These are phyloP conservation scores for Apamea sordens DNA, from an alignment of 2,888 invertebrate genomes.

Conservation along the genomic window DNA sequence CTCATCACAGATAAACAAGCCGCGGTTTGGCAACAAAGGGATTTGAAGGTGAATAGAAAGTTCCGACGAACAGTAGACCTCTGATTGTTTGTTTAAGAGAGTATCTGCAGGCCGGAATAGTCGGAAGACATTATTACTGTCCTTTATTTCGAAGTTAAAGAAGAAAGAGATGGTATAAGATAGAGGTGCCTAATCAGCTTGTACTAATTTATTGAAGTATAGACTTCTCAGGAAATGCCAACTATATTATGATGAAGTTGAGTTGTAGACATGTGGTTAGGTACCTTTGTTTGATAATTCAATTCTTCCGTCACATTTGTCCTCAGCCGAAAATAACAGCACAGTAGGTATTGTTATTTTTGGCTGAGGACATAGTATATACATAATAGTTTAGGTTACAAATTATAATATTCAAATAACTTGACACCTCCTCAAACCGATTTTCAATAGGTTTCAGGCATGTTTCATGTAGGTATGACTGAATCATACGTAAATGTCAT, in stretches of 20 bases:
- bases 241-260: neutral
- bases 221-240: neutral
- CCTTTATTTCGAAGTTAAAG: neutral
- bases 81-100: conserved; percentile 39
- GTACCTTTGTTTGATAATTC: neutral
- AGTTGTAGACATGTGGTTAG: neutral
- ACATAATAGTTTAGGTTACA: neutral
- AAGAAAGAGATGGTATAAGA: neutral
- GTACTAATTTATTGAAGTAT: neutral
- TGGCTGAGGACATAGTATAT: no score
- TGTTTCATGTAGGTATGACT: neutral
- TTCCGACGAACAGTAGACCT: conserved; percentile 41
- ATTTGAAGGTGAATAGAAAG: conserved; percentile 62
- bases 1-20: conserved; percentile 66
- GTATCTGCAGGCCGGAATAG: neutral
- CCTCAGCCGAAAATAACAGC: neutral
- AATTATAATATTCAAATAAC: conserved; percentile 37
- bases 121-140: neutral
- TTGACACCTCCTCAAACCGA: conserved; percentile 2
- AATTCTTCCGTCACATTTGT: neutral
- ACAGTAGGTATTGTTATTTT: no score
- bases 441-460: conserved; percentile 8
- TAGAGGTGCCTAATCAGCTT: neutral
- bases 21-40: conserved; percentile 68
- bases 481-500: conserved; percentile 22